Evolutionary conservation across 64 coral and sea anemone species (phyloP).

Genomic region (Anthopleura sola): DNA sequence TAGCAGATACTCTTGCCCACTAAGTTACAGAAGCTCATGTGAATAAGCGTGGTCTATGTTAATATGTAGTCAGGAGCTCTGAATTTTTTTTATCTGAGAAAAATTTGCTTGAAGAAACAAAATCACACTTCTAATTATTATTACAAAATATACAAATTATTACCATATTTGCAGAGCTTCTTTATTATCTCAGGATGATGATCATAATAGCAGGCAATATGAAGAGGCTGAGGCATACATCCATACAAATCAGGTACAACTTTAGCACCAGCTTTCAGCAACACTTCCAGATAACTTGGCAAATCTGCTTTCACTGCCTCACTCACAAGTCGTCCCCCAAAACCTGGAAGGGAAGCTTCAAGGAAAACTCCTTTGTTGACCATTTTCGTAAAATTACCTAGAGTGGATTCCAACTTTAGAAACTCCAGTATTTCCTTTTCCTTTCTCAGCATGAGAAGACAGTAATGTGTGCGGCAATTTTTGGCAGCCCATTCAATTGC

Average conservation of each 20-base stretch:
- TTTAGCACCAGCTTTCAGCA: slow-evolving; percentile 72
- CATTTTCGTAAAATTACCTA: slow-evolving; percentile 30
- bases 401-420: slow-evolving; percentile 31
- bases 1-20: no score
- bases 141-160: background rate
- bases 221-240: slow-evolving; percentile 64
- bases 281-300: slow-evolving; percentile 35
- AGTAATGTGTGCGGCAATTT: slow-evolving; percentile 67
- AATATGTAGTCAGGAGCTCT: no score
- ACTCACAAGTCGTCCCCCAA: slow-evolving; percentile 50
- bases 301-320: slow-evolving; percentile 50
- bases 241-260: slow-evolving; percentile 18
- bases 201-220: slow-evolving; percentile 86
- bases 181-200: slow-evolving; percentile 60
- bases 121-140: no score
- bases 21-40: no score
- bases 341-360: slow-evolving; percentile 30
- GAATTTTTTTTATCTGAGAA: no score
- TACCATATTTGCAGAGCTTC: slow-evolving; percentile 77
- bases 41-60: no score
- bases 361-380: slow-evolving; percentile 63
- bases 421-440: slow-evolving; percentile 37
- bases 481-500: slow-evolving; percentile 70
- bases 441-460: slow-evolving; percentile 52
- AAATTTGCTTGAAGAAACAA: no score